Percentiles rank a stretch among this genome's conserved stretches.
Evolutionary conservation across 2,113 vertebrate species (phyloP).

Genomic region (chimpanzee (Pan troglodytes)): NHGRI_mPanTro3-v2.1_pri NC_072409.2:74302501-74303000

Average conservation of each 20-base stretch:
- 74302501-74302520: no score
- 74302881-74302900: neutral
- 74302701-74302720: no score
- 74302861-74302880: neutral
- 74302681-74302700: no score
- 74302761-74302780: neutral
- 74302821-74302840: neutral
- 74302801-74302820: conserved; percentile 39
- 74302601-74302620: no score
- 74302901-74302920: neutral
- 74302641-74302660: no score
- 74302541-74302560: no score
- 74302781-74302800: conserved; percentile 42
- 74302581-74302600: no score
- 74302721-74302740: neutral
- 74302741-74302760: neutral
- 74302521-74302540: no score
- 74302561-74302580: no score
- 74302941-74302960: neutral
- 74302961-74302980: neutral
- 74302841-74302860: conserved; percentile 21
- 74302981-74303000: conserved; percentile 17
- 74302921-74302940: conserved; percentile 27
- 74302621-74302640: no score
- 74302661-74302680: no score